Conservation (phyloP, 2,113 vertebrate species). For the Esox niger region DNA sequence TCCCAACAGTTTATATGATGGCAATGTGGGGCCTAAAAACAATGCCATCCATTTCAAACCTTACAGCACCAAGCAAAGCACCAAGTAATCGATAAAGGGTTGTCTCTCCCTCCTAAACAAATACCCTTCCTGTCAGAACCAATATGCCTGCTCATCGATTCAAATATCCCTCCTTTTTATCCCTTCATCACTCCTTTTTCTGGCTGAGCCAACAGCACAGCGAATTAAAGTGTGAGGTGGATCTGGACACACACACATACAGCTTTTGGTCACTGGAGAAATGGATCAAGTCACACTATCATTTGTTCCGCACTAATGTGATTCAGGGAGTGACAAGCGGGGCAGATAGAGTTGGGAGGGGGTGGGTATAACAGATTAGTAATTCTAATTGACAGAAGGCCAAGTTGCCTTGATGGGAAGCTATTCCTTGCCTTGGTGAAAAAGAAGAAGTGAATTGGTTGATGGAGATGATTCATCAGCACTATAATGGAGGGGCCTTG, state of each 20-base stretch:
- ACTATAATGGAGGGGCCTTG: constrained; percentile 18
- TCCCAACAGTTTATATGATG: neutral
- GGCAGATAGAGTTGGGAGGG: constrained; percentile 16
- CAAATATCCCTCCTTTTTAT: constrained; percentile 36
- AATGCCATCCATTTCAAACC: constrained; percentile 23
- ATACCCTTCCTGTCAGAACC: constrained; percentile 53
- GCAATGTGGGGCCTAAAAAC: constrained; percentile 14
- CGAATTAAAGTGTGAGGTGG: constrained; percentile 22
- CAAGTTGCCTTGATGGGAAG: constrained; percentile 8
- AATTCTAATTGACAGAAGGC: constrained; percentile 50
- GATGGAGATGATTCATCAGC: constrained; percentile 49
- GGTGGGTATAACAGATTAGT: constrained; percentile 46
- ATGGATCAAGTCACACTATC: constrained; percentile 48
- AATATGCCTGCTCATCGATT: constrained; percentile 56
- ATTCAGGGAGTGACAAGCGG: constrained; percentile 51
- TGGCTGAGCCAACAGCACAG: constrained; percentile 39
- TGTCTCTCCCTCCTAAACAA: constrained; percentile 40
- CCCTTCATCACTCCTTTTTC: constrained; percentile 14
- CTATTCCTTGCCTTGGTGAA: too few relatives aligned
- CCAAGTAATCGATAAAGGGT: constrained; percentile 34
- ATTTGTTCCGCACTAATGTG: constrained; percentile 55
- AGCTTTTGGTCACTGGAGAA: constrained; percentile 13
- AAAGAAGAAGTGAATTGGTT: constrained; percentile 3
- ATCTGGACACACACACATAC: constrained; percentile 4
- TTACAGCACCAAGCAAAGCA: neutral